Percentiles rank a stretch among this genome's conserved stretches.
These are phyloP conservation scores for Nomada lathburiana DNA, from an alignment of 2,888 invertebrate species.

Conservation along the genomic window DNA sequence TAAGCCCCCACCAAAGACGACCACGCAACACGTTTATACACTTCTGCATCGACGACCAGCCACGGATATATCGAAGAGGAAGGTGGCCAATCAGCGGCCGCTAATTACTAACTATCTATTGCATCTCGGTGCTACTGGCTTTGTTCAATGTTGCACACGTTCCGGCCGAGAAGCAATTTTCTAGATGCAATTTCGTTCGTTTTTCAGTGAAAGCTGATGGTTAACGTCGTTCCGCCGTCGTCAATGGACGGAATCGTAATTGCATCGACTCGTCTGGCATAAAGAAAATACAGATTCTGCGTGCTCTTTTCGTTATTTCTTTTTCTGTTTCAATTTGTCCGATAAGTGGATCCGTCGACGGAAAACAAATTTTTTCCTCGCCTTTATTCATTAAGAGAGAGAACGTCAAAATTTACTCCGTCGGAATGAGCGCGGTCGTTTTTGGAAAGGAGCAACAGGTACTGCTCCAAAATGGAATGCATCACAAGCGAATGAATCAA, in stretches of 20 bases:
- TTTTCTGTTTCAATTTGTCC: not conserved
- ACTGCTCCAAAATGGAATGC: not conserved
- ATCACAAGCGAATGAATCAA: too few relatives aligned
- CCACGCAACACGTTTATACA: conserved; percentile 53
- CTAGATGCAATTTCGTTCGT: not conserved
- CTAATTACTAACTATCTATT: conserved; percentile 64
- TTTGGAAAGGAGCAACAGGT: conserved; percentile 16
- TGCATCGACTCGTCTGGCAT: not conserved
- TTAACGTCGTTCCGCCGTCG: not conserved
- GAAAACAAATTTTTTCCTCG: not conserved
- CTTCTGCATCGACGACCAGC: conserved; percentile 35
- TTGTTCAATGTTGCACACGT: not conserved
- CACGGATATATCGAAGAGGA: conserved; percentile 53
- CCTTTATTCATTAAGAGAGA: not conserved
- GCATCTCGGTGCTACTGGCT: conserved; percentile 33
- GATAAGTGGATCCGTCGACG: too few relatives aligned
- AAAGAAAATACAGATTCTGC: not conserved
- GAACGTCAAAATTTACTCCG: not conserved
- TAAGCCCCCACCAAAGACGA: conserved; percentile 66
- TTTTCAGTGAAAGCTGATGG: not conserved
- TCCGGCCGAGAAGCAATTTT: not conserved
- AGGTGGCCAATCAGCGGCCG: conserved; percentile 72
- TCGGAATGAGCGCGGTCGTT: not conserved
- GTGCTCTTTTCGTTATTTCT: not conserved
- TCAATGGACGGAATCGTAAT: not conserved